Evolutionary conservation across 2,888 invertebrate species (phyloP), one percentile per base, ranked within the genome.

Genomic region (Lobophora halterata): DNA sequence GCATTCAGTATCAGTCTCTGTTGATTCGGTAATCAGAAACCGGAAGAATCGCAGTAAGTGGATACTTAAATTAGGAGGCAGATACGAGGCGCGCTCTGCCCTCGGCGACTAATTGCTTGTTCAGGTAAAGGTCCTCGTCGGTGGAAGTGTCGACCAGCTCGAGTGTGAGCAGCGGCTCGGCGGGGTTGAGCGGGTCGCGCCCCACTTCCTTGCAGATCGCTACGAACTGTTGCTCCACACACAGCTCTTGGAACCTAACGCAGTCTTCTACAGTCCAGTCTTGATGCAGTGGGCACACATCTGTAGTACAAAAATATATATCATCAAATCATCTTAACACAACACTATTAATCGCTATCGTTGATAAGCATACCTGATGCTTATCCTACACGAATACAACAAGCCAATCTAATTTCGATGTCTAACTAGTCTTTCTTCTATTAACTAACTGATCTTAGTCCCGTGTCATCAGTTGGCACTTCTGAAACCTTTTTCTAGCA

Each of bases 191-290:
- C 9, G 90, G 88, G 57, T 93, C 93, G 23, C 83, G 83, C 37
- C 89, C 89, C 4, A 91, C 88, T 9, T 91, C 89, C 46, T 89
- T 88, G 30, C 95, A 88, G 27, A 91, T 70, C 0, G 93, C 92
- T 6, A 93, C 93, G 49, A 95, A 93, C 31, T 90, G 86, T 56
- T 91, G 91, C 17, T 91, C 90, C 17, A 91, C 90, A 3, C 93
- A 92, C 46, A 95, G 64, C 51, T 92, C 87, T 58, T 93, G 92
- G 67, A 95, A 95, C 41, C 90, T 79, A 31, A 93, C 77, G 58
- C 93, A 93, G 71, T 94, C 94, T 54, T 93, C 92, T 51, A 92
- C 90, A 0, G 90, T 88, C 93, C 93, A 94, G 72, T 93, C 91
- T 55, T 79, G 81, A 52, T 90, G 88, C 9, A 83, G 71, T 17